These are phyloP conservation scores for Reticulitermes speratus DNA, from an alignment of 1,140 invertebrate species.

Conservation along the genomic window DNA sequence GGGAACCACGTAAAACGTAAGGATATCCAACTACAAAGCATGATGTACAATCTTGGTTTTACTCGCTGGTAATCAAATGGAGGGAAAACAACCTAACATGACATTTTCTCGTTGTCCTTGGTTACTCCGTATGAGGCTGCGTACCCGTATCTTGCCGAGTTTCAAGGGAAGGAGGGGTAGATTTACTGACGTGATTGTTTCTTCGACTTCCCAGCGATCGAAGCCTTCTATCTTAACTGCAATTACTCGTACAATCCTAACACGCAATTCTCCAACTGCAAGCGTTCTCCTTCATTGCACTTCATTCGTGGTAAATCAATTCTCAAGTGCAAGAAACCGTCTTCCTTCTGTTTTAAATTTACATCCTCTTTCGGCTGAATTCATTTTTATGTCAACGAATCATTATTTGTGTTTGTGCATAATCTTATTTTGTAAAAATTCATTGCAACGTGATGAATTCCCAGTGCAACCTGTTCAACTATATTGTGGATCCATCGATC, in stretches of 20 bases:
- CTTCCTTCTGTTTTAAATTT: too few species aligned
- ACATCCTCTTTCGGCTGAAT: too few species aligned
- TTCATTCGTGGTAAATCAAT: background rate
- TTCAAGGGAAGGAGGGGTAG: constrained; percentile 2
- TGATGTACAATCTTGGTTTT: background rate
- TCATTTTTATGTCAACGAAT: too few species aligned
- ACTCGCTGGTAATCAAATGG: background rate
- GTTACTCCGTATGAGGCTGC: background rate
- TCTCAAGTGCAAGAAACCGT: background rate
- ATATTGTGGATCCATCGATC: too few species aligned
- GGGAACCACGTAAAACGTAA: too few species aligned
- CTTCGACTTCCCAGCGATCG: background rate
- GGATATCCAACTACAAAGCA: too few species aligned
- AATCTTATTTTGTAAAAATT: too few species aligned
- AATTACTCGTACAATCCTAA: background rate
- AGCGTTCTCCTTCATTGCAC: background rate
- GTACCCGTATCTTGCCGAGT: background rate
- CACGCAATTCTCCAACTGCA: background rate
- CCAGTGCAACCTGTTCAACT: too few species aligned
- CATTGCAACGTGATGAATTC: too few species aligned
- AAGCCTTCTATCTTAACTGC: background rate
- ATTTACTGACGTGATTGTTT: background rate
- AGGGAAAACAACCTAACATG: background rate
- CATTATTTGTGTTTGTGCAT: too few species aligned
- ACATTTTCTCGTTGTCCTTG: constrained; percentile 1